Base-by-base conservation (phyloP, 2,113 vertebrate species). In the Dipodomys spectabilis region DNA sequence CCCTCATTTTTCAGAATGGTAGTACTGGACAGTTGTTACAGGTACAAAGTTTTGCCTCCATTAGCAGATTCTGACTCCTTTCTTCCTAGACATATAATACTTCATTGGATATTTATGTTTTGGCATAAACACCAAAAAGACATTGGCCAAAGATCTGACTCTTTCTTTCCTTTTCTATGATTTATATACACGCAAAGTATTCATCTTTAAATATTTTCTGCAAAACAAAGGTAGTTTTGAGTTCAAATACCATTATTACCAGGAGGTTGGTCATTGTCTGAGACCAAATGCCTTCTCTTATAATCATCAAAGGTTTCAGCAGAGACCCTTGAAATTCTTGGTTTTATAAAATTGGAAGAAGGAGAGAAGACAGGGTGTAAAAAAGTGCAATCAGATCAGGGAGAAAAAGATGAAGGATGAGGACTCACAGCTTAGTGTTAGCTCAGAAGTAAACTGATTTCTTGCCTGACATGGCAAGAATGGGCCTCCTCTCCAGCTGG, bases 51-150 rank as follows among this genome's bases (percentile, higher is more conserved):
- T 30, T 23, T 65, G 78, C 60, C 4, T 78, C 57, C 78, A 35
- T 88, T 87, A 93, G 60, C 68, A 93, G 19, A 64, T 39, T 94
- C 32, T 65, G 28, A 16, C 78, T 95, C 67, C 65, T 65, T 77
- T 90, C 57, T 82, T 35, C 86, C 60, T 32, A 39, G 39, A 95
- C 94, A 93, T 28, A 81, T 4, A 78, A 67, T 23, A 81, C 2
- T 87, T 85, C 1, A 93, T 60, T 68, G 62, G 35, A 78, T 8
- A 65, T 45, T 60, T 77, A 45, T 73, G 81, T 75, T 77, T 35
- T 60, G 23, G 30, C 64, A 92, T 87, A 16, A 84, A 88, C 18
- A 71, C 8, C 60, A 15, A 39, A 57, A 35, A 82, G 81, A 73
- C 68, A 75, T 0, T 72, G 11, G 12, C 74, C 71, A 87, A 89